Evolutionary conservation across 2,888 invertebrate species (phyloP), one percentile per base, ranked within the genome.

Genomic region (Rhogogaster chlorosoma): DNA sequence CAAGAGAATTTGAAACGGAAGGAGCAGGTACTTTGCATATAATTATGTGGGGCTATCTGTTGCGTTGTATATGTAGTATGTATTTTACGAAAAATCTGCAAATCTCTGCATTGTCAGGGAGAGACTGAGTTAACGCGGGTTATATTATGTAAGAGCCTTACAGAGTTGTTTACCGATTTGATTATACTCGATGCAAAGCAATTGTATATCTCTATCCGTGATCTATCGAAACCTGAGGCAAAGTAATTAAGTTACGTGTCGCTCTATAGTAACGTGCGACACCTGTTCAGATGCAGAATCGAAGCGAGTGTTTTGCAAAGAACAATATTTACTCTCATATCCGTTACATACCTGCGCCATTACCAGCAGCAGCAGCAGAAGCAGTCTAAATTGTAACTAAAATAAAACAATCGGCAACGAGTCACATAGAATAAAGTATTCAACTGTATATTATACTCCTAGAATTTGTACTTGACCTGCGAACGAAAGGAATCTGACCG

Each of bases 231-330:
- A 77, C 77, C 77, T 53, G 49, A 36, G 77, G 77, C 77, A 53
- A 53, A 77, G 77, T 77, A 77, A 77, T 77, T 77, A 77, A 77
- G 77, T 77, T 77, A 77, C 77, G 49, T 77, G 77, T 77, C 77
- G 36, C 77, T 53, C 15, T 49, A 49, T 77, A 18, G 29, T 53
- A 4, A 18, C 49, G 26, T 12, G 77, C 77, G 77, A 80, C 78
- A 80, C 78, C 78, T 80, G 78, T 80, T 61, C 78, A 80, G 78
- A 80, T 61, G 78, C 32, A 67, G 67, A 80, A 80, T 80, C 78
- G 78, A 61, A 36, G 6, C 7, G 61, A 57, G 57, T 80, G 61
- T 80, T 80, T 80, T 80, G 78, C 78, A 57, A 80, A 61, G 78
- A 57, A 38, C 45, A 80, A 80, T 80, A 80, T 80, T 80, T 57